Base-by-base conservation (phyloP, 2,797 vertebrate species). In the Crocidura indochinensis region DNA sequence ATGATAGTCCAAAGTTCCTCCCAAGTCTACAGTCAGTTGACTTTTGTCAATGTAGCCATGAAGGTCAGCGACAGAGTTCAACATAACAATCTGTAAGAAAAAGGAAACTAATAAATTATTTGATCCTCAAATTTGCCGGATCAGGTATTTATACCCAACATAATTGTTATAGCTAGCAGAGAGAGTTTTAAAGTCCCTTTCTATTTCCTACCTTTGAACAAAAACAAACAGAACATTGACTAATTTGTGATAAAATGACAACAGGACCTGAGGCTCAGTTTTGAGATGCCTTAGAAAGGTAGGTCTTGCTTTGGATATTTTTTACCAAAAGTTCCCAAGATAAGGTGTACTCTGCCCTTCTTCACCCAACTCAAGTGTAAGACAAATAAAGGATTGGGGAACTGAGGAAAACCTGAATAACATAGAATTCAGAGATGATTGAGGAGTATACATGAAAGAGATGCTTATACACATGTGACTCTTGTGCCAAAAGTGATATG, bases 1-100 rank as follows among this genome's bases (percentile, higher is more conserved):
- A 89, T 98, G 98, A 77, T 99, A 99, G 84, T 99, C 98, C 97
- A 99, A 96, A 80, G 97, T 98, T 51, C 99, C 99, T 73, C 99
- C 99, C 11, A 99, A 97, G 90, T 99, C 99, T 78, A 95, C 97
- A 0, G 99, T 99, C 96, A 99, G 98, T 96, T 99, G 99, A 7
- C 97, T 98, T 98, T 98, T 99, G 92, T 99, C 99, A 92, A 99
- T 98, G 79, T 99, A 99, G 86, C 98, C 97, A 26, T 99, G 98
- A 79, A 99, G 98, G 92, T 99, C 99, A 29, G 99, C 98, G 93
- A 99, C 96, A 19, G 99, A 99, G 97, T 99, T 99, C 94, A 99
- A 96, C 99, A 99, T 99, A 97, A 99, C 97, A 80, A 99, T 99
- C 99, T 99, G 96, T 84, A 97, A 95, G 0, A 0, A 64, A 20